These are phyloP conservation scores for Hemitrygon akajei DNA, from an alignment of 2,797 vertebrate species.

Conservation along the genomic window DNA sequence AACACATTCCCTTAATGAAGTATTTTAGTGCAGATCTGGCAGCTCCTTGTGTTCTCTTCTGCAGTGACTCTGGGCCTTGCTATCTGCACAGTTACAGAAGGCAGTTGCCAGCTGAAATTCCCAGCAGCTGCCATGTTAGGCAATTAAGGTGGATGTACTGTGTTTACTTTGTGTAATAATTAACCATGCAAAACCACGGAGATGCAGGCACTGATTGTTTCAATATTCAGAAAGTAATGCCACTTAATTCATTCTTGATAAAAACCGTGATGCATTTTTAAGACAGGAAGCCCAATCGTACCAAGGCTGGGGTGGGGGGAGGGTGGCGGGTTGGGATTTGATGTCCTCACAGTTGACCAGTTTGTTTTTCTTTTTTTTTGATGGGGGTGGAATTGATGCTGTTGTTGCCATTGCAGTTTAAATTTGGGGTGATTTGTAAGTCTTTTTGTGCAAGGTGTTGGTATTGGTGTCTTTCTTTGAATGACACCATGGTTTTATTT, in stretches of 20 bases:
- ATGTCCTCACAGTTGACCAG: too few relatives aligned
- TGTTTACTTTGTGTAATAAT: conserved; percentile 34
- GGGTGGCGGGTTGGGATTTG: too few relatives aligned
- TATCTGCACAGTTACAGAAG: conserved; percentile 35
- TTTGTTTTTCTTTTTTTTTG: too few relatives aligned
- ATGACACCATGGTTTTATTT: neutral
- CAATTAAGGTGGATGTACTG: conserved; percentile 35
- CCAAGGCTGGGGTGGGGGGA: too few relatives aligned
- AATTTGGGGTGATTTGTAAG: too few relatives aligned
- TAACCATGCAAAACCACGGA: conserved; percentile 30
- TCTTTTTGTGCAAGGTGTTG: too few relatives aligned
- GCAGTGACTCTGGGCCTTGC: conserved; percentile 9
- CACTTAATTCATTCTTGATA: conserved; percentile 22
- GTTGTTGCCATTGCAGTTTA: too few relatives aligned
- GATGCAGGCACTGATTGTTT: neutral
- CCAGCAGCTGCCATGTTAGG: conserved; percentile 37
- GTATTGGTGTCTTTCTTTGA: too few relatives aligned
- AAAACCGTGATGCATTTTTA: neutral
- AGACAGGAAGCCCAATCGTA: neutral
- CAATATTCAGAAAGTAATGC: conserved; percentile 20
- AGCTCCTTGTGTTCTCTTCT: conserved; percentile 26
- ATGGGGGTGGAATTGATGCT: too few relatives aligned
- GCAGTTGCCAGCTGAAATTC: conserved; percentile 34
- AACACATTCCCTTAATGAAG: conserved; percentile 37
- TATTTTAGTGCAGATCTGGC: conserved; percentile 37